Evolutionary conservation across 2,888 invertebrate genomes (phyloP).

Genomic region (Pyralis farinalis): DNA sequence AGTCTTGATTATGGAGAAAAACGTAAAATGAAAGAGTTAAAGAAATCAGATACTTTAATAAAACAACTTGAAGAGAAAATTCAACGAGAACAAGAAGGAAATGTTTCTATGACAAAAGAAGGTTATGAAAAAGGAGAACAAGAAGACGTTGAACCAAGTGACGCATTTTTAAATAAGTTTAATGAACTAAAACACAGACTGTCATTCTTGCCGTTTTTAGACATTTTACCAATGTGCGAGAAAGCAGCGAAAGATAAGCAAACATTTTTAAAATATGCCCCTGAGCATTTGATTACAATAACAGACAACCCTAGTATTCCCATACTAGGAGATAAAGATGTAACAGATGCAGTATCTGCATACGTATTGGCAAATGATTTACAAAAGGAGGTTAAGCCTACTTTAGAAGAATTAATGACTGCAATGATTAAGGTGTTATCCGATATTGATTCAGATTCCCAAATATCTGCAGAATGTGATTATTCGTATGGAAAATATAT

Average conservation of each 20-base stretch:
- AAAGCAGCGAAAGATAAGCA: conserved; percentile 28
- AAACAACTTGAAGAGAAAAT: background rate
- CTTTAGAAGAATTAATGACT: conserved; percentile 59
- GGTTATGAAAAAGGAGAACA: conserved; percentile 10
- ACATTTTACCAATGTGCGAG: conserved; percentile 44
- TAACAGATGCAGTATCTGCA: conserved; percentile 48
- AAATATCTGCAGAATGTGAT: conserved; percentile 35
- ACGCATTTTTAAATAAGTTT: conserved; percentile 23
- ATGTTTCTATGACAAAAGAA: conserved; percentile 4
- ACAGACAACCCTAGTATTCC: conserved; percentile 51
- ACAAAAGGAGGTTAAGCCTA: conserved; percentile 60
- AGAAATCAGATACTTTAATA: background rate
- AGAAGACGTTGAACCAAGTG: conserved; percentile 8
- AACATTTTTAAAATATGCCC: conserved; percentile 51
- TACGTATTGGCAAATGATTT: conserved; percentile 60
- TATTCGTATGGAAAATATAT: conserved; percentile 78
- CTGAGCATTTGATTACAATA: conserved; percentile 40
- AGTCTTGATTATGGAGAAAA: conserved; percentile 18
- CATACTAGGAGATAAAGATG: conserved; percentile 67
- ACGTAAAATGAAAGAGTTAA: conserved; percentile 12
- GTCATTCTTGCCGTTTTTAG: conserved; percentile 45
- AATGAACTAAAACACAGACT: conserved; percentile 28
- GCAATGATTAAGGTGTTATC: conserved; percentile 55
- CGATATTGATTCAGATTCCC: conserved; percentile 47
- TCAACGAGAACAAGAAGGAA: background rate